Evolutionary conservation across 2,113 vertebrate species (phyloP).

Genomic region (Suncus etruscus): DNA sequence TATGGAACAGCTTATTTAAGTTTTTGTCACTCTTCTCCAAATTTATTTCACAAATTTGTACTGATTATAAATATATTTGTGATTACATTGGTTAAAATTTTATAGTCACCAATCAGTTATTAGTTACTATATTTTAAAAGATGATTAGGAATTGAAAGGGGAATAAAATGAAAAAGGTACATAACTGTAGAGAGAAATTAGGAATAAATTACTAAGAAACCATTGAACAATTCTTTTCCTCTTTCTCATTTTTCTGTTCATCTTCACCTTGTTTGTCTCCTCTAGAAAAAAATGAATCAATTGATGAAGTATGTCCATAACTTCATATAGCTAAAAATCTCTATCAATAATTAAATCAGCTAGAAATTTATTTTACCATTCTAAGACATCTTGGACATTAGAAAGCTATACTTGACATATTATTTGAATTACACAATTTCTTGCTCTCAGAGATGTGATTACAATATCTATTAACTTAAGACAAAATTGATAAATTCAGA

Average conservation of each 20-base stretch:
- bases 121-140: neutral
- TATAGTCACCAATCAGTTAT: neutral
- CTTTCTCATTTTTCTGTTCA: neutral
- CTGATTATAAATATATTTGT: neutral
- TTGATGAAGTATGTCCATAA: neutral
- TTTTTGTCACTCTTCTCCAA: neutral
- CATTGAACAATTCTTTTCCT: neutral
- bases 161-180: neutral
- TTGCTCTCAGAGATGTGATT: neutral
- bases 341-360: neutral
- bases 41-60: neutral
- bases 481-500: neutral
- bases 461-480: neutral
- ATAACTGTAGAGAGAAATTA: neutral
- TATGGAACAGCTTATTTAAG: constrained; percentile 21
- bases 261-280: neutral
- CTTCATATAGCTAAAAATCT: neutral
- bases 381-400: neutral
- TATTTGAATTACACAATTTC: neutral
- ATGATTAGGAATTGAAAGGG: neutral
- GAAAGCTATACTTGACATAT: neutral
- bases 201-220: neutral
- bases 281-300: constrained; percentile 28
- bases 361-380: neutral
- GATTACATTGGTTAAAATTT: neutral